Conservation (phyloP, 2,113 vertebrate species). For the Menura novaehollandiae region DNA sequence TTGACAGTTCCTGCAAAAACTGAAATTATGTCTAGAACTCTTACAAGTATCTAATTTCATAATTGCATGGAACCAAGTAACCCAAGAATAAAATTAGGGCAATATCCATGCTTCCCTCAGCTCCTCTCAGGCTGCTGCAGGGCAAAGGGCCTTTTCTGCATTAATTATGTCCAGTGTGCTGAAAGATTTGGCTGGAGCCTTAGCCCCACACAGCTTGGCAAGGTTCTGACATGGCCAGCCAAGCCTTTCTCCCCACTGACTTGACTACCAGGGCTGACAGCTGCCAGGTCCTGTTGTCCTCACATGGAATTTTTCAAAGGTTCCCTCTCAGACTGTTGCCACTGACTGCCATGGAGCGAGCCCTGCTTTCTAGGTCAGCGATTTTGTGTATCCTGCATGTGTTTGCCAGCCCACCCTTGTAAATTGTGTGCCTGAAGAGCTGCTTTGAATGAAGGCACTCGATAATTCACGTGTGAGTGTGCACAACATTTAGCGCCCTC, state of each 20-base stretch:
- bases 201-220: not conserved
- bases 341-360: fast-evolving
- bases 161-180: not conserved
- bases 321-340: not conserved
- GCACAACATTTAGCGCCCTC: not conserved
- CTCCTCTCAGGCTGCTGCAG: not conserved
- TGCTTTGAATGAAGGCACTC: not conserved
- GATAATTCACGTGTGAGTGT: not conserved
- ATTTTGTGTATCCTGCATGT: not conserved
- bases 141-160: conserved; percentile 31
- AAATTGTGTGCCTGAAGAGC: not conserved
- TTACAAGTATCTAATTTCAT: not conserved
- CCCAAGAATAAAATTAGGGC: not conserved
- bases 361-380: not conserved
- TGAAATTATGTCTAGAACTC: not conserved
- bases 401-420: not conserved
- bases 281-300: conserved; percentile 38
- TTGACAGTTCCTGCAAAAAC: not conserved
- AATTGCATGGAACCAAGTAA: not conserved
- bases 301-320: conserved; percentile 29
- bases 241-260: conserved; percentile 15
- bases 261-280: conserved; percentile 26
- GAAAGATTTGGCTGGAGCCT: conserved; percentile 7
- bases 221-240: not conserved
- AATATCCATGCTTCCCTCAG: not conserved